Conservation (phyloP, 1,140 invertebrate species). For the Macrosteles quadrilineatus region DNA sequence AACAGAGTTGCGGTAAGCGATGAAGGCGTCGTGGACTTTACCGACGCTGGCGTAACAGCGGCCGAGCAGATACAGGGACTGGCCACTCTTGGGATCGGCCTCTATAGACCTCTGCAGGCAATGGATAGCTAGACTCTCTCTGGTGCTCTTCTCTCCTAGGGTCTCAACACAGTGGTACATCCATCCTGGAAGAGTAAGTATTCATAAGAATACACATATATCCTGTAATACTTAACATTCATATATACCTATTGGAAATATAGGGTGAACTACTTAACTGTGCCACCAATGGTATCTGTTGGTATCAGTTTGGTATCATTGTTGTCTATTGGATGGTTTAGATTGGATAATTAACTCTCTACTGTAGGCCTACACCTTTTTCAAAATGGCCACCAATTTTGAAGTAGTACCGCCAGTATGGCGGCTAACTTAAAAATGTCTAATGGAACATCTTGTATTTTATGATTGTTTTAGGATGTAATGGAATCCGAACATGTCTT, state of each 20-base stretch:
- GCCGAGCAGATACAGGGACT: slow-evolving; percentile 91
- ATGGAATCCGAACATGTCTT: too few species aligned
- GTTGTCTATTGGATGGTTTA: too few species aligned
- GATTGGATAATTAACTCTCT: too few species aligned
- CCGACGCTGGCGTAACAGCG: slow-evolving; percentile 88
- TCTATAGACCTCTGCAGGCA: slow-evolving; percentile 90
- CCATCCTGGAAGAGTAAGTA: slow-evolving; percentile 82
- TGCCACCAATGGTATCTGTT: background rate
- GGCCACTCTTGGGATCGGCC: slow-evolving; percentile 89
- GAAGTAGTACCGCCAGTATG: too few species aligned
- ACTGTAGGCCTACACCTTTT: too few species aligned
- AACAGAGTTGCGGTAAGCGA: slow-evolving; percentile 97
- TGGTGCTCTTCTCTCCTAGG: slow-evolving; percentile 74
- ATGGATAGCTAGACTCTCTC: slow-evolving; percentile 81
- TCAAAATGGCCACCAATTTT: too few species aligned
- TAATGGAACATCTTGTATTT: too few species aligned
- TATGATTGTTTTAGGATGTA: too few species aligned
- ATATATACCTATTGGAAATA: background rate
- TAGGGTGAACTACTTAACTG: background rate
- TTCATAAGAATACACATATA: slow-evolving; percentile 24
- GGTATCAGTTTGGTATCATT: background rate
- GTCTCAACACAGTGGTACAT: slow-evolving; percentile 87
- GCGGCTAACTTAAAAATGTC: too few species aligned
- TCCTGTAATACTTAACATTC: background rate
- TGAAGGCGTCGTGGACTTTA: slow-evolving; percentile 98